Evolutionary conservation across 2,113 vertebrate species (phyloP).

Genomic region (Pyrgilauda ruficollis): DNA sequence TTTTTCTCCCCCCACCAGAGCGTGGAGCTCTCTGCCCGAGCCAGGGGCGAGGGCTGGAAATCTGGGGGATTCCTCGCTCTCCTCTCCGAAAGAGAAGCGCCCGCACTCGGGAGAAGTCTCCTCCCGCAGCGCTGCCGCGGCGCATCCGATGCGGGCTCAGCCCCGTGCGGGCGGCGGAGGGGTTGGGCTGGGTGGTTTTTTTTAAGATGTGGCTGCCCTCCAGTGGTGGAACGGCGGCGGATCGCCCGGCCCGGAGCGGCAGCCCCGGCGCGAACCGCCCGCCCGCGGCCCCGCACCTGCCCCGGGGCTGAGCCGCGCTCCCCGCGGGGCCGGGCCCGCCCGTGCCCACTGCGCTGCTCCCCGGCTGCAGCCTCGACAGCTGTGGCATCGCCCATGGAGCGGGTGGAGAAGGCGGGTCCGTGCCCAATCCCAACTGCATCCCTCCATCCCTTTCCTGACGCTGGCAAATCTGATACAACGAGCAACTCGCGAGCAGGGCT

Average conservation of each 20-base stretch:
- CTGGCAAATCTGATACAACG: accelerated
- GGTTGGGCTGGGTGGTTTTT: background rate
- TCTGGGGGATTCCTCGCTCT: background rate
- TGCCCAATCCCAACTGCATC: accelerated
- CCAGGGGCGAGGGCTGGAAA: background rate
- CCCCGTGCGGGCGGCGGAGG: background rate
- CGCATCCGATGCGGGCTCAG: background rate
- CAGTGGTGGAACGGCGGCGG: slow-evolving; percentile 67
- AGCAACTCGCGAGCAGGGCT: background rate
- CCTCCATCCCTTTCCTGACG: background rate
- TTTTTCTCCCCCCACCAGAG: background rate
- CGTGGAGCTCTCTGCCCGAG: background rate
- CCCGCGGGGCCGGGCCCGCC: background rate
- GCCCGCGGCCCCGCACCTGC: background rate
- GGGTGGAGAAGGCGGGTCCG: accelerated
- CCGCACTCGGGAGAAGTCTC: background rate
- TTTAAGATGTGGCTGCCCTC: slow-evolving; percentile 76
- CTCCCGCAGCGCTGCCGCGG: background rate
- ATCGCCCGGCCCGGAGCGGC: background rate
- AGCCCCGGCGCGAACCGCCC: background rate
- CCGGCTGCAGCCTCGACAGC: background rate
- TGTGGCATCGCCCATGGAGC: accelerated
- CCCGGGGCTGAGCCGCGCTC: background rate
- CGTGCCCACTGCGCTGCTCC: background rate
- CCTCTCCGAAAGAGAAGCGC: background rate